A percentile compares a stretch with the other conserved stretches of the same genome.
Conservation (phyloP, 2,888 invertebrate genomes). For the Norana najaformis region DNA sequence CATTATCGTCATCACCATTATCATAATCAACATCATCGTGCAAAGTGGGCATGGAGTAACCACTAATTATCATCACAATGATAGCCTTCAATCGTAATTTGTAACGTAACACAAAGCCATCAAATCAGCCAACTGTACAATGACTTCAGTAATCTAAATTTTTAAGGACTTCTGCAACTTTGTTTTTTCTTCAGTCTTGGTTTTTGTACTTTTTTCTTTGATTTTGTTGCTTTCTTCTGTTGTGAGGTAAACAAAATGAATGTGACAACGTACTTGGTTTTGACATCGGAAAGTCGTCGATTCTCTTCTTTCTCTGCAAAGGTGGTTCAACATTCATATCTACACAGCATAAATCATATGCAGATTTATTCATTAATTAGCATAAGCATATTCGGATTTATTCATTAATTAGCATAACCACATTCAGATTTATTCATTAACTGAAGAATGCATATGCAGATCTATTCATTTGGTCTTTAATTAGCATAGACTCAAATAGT, state of each 20-base stretch:
- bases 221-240: no score
- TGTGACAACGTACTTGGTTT: not conserved
- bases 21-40: not conserved
- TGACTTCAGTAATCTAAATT: no score
- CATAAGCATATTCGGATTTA: not conserved
- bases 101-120: not conserved
- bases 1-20: no score
- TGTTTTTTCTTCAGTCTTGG: no score
- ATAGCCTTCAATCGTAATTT: not conserved
- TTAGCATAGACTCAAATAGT: not conserved
- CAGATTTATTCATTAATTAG: not conserved
- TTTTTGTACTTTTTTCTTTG: no score
- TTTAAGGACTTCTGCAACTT: no score
- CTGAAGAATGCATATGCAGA: not conserved
- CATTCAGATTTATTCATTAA: not conserved
- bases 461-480: not conserved
- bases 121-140: no score
- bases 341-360: not conserved
- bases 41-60: not conserved
- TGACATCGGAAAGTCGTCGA: not conserved
- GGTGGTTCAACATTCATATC: not conserved
- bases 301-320: conserved; percentile 1
- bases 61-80: not conserved
- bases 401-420: not conserved
- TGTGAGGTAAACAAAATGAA: not conserved